phyloP scores from a whole-genome alignment of 2,797 vertebrate genomes.

The Scleropages formosus region DNA sequence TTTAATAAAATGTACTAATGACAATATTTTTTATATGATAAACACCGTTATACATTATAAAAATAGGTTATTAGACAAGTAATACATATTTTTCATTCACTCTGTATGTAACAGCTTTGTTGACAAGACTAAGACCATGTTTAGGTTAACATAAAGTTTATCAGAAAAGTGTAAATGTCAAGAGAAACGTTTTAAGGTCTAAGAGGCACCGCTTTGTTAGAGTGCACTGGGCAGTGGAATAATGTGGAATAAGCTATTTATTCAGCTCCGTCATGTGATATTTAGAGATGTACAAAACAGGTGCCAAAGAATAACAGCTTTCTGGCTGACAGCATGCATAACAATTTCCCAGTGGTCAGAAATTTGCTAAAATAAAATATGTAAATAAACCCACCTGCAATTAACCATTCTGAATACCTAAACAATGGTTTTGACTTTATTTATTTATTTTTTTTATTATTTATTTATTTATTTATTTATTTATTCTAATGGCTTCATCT shows the following conservation, averaged over 20 bases:
- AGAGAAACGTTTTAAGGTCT: too few relatives aligned
- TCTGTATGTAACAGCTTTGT: background rate
- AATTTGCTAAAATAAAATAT: conserved; percentile 1
- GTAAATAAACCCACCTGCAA: background rate
- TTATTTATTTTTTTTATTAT: background rate
- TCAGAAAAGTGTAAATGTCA: too few relatives aligned
- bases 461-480: background rate
- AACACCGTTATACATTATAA: too few relatives aligned
- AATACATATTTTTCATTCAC: background rate
- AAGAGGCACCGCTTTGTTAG: too few relatives aligned
- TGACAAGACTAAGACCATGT: background rate
- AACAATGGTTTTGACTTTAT: background rate
- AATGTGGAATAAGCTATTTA: background rate
- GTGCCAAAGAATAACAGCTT: background rate
- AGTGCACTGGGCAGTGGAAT: background rate
- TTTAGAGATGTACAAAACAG: conserved; percentile 5
- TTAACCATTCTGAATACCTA: conserved; percentile 13
- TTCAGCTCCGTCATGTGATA: conserved; percentile 13
- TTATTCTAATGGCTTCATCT: background rate
- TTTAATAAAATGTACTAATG: conserved; percentile 8
- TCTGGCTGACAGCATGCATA: background rate
- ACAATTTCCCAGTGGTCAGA: conserved; percentile 7
- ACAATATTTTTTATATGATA: too few relatives aligned
- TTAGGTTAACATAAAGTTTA: background rate
- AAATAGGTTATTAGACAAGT: too few relatives aligned